phyloP scores from a whole-genome alignment of 1,140 invertebrate species.

The Psix sp. region DNA sequence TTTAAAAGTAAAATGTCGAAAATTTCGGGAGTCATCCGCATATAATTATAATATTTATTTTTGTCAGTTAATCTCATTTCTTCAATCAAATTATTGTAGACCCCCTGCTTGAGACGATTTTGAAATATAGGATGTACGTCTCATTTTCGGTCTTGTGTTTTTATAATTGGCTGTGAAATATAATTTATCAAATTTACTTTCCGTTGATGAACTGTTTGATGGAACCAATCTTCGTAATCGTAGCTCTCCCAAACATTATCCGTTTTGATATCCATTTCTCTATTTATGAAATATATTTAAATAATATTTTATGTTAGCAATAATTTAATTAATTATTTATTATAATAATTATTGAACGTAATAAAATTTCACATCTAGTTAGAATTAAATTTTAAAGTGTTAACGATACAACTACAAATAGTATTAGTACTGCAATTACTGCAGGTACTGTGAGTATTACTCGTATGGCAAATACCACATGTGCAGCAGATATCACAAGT shows the following conservation, averaged over 20 bases:
- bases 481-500: too few species aligned
- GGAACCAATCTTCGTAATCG: not conserved
- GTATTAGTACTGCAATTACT: too few species aligned
- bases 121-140: not conserved
- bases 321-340: too few species aligned
- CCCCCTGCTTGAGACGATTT: not conserved
- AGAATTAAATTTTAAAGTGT: too few species aligned
- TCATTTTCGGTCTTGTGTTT: not conserved
- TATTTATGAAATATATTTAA: too few species aligned
- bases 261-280: too few species aligned
- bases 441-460: too few species aligned
- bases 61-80: slow-evolving; percentile 11
- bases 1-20: slow-evolving; percentile 7
- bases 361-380: too few species aligned
- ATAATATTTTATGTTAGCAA: too few species aligned
- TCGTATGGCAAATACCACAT: too few species aligned
- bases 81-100: slow-evolving; percentile 2
- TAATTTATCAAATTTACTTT: not conserved
- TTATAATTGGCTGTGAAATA: not conserved
- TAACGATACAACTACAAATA: too few species aligned
- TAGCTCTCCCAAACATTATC: slow-evolving; percentile 1
- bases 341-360: too few species aligned
- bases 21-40: slow-evolving; percentile 12
- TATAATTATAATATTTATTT: slow-evolving; percentile 8
- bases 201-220: not conserved